These are phyloP conservation scores for Dicaeum eximium DNA, from an alignment of 2,113 vertebrate species.

Conservation along the genomic window DNA sequence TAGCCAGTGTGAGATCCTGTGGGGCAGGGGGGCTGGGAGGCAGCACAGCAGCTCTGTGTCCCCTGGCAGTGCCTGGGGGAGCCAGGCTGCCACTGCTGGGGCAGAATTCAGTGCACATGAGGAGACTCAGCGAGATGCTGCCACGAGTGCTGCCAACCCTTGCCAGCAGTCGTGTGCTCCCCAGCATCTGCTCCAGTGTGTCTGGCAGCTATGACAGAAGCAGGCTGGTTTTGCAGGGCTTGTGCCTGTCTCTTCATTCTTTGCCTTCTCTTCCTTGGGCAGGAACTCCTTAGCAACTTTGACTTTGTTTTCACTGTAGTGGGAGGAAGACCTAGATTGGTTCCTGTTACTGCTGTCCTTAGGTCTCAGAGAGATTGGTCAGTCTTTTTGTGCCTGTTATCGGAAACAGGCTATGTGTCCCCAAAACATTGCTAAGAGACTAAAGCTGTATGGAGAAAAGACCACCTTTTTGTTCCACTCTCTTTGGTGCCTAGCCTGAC, in stretches of 20 bases:
- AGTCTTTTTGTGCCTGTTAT: neutral
- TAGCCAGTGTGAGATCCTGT: neutral
- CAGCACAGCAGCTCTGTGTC: neutral
- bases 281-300: neutral
- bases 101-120: accelerated
- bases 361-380: neutral
- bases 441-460: neutral
- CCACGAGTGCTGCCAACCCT: neutral
- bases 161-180: neutral
- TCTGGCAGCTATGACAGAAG: neutral
- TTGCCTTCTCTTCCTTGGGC: neutral
- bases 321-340: neutral
- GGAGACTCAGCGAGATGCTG: neutral
- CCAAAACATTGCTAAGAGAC: neutral
- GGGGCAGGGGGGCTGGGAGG: neutral
- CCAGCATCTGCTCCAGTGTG: neutral
- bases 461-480: neutral
- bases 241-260: neutral
- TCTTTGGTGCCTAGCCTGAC: neutral
- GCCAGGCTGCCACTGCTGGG: neutral
- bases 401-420: neutral
- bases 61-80: neutral
- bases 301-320: neutral
- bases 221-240: neutral
- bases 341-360: neutral